Evolutionary conservation across 1,140 invertebrate genomes (phyloP), one percentile per base, ranked within the genome.

Genomic region (Drosophila tsacasi): DNA sequence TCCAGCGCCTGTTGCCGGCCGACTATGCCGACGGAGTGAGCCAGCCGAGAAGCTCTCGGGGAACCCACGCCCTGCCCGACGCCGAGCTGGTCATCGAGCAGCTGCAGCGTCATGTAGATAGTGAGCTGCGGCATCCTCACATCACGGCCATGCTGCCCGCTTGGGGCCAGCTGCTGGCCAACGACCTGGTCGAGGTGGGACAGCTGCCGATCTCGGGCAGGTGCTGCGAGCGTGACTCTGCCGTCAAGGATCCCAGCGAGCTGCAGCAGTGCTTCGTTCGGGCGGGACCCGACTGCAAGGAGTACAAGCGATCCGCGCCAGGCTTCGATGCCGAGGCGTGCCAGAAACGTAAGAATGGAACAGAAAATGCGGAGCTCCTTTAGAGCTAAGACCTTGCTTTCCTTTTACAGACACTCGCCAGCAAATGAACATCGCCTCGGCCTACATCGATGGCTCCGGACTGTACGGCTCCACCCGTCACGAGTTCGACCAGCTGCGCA

Each of bases 371-470:
- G 1, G 1, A 7, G 5, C 25, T n/a, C 15, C 15, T 5, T 6
- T 0, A 12, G 5, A 4, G 9, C 54, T n/a, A n/a, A 58, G 17
- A 12, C 5, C 2, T 0, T 21, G 13, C 10, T 40, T 17, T 3
- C 15, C 17, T 37, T 25, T 13, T 39, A 10, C 92, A 96, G 95
- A 86, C 59, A 69, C 96, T 59, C 94, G 97, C 37, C 96, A 98
- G 73, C 97, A 97, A 91, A 97, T 98, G 95, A 98, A 98, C 93
- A 94, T 97, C 73, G 97, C 96, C 0, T 97, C 97, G 0, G 95
- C 96, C 6, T 98, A 97, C 91, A 94, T 99, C 12, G 98, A 99
- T 85, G 98, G 95, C 3, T 98, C 97, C 0, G 95, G 96, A 17
- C 93, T 99, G 42, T 99, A 99, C 91, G 98, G 98, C 7, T 96